These are phyloP conservation scores for Dusona sp. DNA, from an alignment of 2,888 invertebrate genomes.

Conservation along the genomic window DNA sequence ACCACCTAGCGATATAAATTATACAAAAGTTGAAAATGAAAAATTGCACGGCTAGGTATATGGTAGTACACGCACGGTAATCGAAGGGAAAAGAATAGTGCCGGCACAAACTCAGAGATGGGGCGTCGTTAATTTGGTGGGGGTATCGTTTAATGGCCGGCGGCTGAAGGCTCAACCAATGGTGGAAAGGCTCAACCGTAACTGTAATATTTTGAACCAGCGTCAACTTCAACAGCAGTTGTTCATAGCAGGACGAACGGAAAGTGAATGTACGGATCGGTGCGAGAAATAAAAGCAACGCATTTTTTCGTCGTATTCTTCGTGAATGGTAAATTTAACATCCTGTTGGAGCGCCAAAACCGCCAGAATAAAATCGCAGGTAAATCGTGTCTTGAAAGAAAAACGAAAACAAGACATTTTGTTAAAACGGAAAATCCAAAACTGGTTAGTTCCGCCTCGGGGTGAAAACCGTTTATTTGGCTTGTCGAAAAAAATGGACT, in stretches of 20 bases:
- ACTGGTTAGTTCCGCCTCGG: background rate
- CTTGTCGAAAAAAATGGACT: slow-evolving; percentile 21
- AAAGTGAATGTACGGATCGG: slow-evolving; percentile 69
- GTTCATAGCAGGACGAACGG: slow-evolving; percentile 73
- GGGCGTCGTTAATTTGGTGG: slow-evolving; percentile 22
- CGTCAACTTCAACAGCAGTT: slow-evolving; percentile 78
- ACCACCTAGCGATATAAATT: too few species aligned
- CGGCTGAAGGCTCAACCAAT: slow-evolving; percentile 56
- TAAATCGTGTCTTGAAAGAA: slow-evolving; percentile 22
- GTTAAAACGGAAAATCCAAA: background rate
- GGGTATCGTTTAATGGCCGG: too few species aligned
- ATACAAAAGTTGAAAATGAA: too few species aligned
- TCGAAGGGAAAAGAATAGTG: background rate
- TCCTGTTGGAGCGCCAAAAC: slow-evolving; percentile 46
- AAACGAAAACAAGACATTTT: background rate
- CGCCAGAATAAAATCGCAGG: slow-evolving; percentile 59
- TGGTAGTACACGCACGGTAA: too few species aligned
- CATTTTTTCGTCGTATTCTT: slow-evolving; percentile 13
- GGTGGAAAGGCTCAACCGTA: slow-evolving; percentile 71
- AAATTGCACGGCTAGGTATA: too few species aligned
- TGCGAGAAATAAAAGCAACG: slow-evolving; percentile 37
- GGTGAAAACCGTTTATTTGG: slow-evolving; percentile 16
- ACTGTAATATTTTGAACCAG: slow-evolving; percentile 80
- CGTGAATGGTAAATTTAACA: slow-evolving; percentile 60
- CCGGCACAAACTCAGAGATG: background rate